These are phyloP conservation scores for Drosophila pseudotalamancana DNA, from an alignment of 2,888 invertebrate genomes.

Conservation along the genomic window DNA sequence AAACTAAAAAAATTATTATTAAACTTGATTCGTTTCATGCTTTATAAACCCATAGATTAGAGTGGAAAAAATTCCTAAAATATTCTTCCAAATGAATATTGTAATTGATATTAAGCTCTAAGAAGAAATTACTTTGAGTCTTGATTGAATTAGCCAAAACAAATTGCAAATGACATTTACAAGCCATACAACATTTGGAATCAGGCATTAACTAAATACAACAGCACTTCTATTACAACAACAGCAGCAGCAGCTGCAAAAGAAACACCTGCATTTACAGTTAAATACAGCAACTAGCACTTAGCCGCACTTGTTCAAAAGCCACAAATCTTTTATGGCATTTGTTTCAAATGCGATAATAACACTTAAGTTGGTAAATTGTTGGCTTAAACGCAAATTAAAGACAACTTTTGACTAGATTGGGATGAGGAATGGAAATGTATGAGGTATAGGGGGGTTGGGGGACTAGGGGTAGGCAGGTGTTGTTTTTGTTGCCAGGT, in stretches of 20 bases:
- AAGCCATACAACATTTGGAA: conserved; percentile 43
- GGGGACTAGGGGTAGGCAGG: conserved; percentile 29
- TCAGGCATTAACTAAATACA: conserved; percentile 52
- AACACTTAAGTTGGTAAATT: conserved; percentile 74
- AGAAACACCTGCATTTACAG: conserved; percentile 32
- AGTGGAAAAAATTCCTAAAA: no score
- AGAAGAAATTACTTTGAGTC: neutral
- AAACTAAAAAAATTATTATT: no score
- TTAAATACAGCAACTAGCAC: conserved; percentile 63
- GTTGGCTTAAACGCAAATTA: conserved; percentile 70
- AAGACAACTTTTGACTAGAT: conserved; percentile 53
- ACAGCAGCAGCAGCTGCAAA: conserved; percentile 11
- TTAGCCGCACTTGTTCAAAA: conserved; percentile 65
- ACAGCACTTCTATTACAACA: conserved; percentile 22
- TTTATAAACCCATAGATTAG: no score
- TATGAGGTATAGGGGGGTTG: neutral
- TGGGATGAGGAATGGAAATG: neutral
- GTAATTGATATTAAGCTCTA: no score
- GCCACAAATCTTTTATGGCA: conserved; percentile 71
- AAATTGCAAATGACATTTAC: conserved; percentile 45
- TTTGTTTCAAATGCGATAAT: conserved; percentile 75
- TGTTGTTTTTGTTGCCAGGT: conserved; percentile 41
- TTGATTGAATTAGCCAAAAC: conserved; percentile 21
- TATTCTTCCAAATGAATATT: no score
- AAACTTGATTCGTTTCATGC: no score